Conservation (phyloP, 2,113 vertebrate genomes). For the Lucifuga dentata region DNA sequence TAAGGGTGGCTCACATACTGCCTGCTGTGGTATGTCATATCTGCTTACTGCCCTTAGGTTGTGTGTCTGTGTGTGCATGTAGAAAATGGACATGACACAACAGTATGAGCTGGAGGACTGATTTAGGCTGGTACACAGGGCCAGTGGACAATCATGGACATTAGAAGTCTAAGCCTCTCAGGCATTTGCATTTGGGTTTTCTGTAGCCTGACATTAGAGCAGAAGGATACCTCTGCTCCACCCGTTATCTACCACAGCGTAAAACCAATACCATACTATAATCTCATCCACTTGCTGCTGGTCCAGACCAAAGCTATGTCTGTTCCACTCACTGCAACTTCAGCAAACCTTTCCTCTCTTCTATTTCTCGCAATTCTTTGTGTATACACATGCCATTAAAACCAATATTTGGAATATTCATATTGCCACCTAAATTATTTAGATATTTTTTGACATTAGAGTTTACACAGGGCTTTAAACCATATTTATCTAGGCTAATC, state of each 20-base stretch:
- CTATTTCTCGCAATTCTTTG: neutral
- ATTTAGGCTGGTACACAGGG: conserved; percentile 65
- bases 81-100: conserved; percentile 59
- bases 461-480: neutral
- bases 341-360: conserved; percentile 50
- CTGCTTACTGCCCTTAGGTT: conserved; percentile 31
- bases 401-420: too few relatives aligned
- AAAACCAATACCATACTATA: conserved; percentile 74
- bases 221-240: conserved; percentile 74
- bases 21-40: conserved; percentile 50
- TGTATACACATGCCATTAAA: too few relatives aligned
- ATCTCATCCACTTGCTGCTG: conserved; percentile 68
- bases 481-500: neutral
- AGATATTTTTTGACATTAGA: too few relatives aligned
- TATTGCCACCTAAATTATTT: too few relatives aligned
- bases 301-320: conserved; percentile 70
- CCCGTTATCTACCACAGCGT: conserved; percentile 75
- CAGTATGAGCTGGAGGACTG: conserved; percentile 47
- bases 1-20: conserved; percentile 11
- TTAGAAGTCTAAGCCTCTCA: conserved; percentile 65
- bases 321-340: conserved; percentile 53
- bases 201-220: conserved; percentile 78
- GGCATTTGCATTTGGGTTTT: conserved; percentile 76
- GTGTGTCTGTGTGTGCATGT: conserved; percentile 10
- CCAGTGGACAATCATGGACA: conserved; percentile 71